Base-by-base conservation (phyloP, 2,113 vertebrate species). In the Delphinus delphis region DNA sequence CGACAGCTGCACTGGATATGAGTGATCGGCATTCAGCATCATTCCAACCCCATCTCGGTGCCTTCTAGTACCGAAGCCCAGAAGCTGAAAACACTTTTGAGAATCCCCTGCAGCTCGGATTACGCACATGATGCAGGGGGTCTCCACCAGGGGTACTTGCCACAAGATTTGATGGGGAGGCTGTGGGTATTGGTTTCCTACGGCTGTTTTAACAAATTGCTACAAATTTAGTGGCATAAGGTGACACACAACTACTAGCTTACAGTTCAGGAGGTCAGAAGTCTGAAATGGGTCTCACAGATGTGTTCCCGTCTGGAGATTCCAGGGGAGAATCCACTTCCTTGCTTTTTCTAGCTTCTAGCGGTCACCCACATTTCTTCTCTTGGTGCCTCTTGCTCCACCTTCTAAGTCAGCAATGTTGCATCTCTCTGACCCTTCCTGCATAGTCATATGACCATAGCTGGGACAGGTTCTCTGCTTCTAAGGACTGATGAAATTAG, bases 51-150 rank as follows among this genome's bases (percentile, higher is more conserved):
- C 74, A 50, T 53, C 2, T 53, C 21, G 60, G 18, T 11, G 26
- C 14, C 81, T 88, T 73, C 14, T 2, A 4, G 25, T 71, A 60
- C 13, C 17, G 10, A 85, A 20, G 23, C 36, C 13, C 8, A 25
- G 53, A 77, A 77, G 55, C 70, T 10, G 17, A 20, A 36, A 26
- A 65, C 33, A 25, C 36, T 71, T 73, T 65, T 70, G 81, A 71
- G 87, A 60, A 88, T 10, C 14, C 62, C 25, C 26, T 80, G 63
- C n/a, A 60, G 63, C 44, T 17, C 7, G 55, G 41, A 23, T 38
- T 70, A 68, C 7, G 1, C 11, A 11, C 20, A 2, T 41, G 82
- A 67, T 14, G 1, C 0, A 4, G 11, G 31, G 62, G 0, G 41
- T 1, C 5, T n/a, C 88, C 3, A 6, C 31, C 55, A n/a, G 65